phyloP scores from a whole-genome alignment of 2,888 invertebrate genomes.

The Ditylenchus weischeri region DNA sequence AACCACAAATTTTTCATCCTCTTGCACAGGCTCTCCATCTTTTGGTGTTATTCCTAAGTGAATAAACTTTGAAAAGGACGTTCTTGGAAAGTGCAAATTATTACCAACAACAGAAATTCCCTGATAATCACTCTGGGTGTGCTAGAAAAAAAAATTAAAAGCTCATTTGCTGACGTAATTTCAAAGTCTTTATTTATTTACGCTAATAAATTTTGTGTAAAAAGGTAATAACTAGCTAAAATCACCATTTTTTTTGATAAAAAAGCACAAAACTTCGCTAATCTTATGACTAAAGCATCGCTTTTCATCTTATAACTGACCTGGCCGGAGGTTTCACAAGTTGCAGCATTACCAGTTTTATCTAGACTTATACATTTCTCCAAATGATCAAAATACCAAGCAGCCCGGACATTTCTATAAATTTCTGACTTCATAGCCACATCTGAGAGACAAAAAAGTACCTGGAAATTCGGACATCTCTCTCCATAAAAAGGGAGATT shows the following conservation, averaged over 20 bases:
- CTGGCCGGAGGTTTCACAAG: too few species aligned
- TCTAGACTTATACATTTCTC: slow-evolving; percentile 33
- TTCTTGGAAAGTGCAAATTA: neutral
- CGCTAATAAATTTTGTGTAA: too few species aligned
- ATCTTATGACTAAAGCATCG: too few species aligned
- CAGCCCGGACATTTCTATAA: slow-evolving; percentile 72
- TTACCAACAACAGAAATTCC: neutral
- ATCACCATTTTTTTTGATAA: too few species aligned
- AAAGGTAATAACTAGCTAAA: too few species aligned
- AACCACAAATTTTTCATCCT: slow-evolving; percentile 6
- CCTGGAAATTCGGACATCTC: slow-evolving; percentile 68
- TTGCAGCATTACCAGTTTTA: slow-evolving; percentile 7
- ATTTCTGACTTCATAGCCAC: slow-evolving; percentile 62
- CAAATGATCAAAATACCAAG: slow-evolving; percentile 70
- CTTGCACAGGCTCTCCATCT: neutral
- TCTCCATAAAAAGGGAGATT: slow-evolving; percentile 49
- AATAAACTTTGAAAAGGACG: neutral
- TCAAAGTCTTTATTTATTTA: too few species aligned
- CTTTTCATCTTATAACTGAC: too few species aligned
- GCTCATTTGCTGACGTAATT: too few species aligned
- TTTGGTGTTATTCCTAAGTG: slow-evolving; percentile 11
- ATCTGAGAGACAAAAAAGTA: neutral
- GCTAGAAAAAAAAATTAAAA: neutral
- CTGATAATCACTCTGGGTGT: neutral
- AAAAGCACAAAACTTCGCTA: too few species aligned